Evolutionary conservation across 2,888 invertebrate species (phyloP).

Genomic region (Leucophenga maculata): DNA sequence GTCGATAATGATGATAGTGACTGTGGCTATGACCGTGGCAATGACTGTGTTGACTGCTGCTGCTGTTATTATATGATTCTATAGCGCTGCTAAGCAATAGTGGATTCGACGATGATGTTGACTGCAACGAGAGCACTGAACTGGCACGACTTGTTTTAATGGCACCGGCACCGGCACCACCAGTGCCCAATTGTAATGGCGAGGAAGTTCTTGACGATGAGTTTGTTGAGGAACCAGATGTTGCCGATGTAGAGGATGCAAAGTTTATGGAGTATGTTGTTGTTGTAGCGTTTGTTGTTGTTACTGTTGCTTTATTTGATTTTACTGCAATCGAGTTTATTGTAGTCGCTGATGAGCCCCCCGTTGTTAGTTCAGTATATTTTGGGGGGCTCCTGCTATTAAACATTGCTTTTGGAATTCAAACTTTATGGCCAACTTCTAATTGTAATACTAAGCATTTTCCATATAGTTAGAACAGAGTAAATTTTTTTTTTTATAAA

Average conservation of each 20-base stretch:
- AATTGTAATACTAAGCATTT: no score
- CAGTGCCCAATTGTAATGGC: slow-evolving; percentile 32
- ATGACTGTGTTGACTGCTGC: slow-evolving; percentile 43
- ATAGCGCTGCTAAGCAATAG: slow-evolving; percentile 36
- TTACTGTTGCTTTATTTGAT: background rate
- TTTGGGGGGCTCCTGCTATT: slow-evolving; percentile 70
- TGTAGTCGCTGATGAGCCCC: slow-evolving; percentile 68
- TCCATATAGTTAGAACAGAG: no score
- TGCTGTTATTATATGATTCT: slow-evolving; percentile 46
- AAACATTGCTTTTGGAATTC: slow-evolving; percentile 53
- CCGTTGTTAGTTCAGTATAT: slow-evolving; percentile 51
- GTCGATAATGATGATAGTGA: slow-evolving; percentile 52
- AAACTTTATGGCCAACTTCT: background rate
- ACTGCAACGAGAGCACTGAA: slow-evolving; percentile 43
- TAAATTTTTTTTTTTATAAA: no score
- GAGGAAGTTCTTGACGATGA: slow-evolving; percentile 38
- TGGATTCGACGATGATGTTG: slow-evolving; percentile 41
- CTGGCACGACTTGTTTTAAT: slow-evolving; percentile 30
- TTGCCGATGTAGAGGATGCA: slow-evolving; percentile 53
- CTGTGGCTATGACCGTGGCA: slow-evolving; percentile 52
- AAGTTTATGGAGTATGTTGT: background rate
- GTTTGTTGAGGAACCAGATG: slow-evolving; percentile 39
- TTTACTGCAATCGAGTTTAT: background rate
- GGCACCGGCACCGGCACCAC: slow-evolving; percentile 34
- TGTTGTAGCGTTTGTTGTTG: background rate